Evolutionary conservation across 2,888 invertebrate genomes (phyloP), one percentile per base, ranked within the genome.

Genomic region (Lasioglossum villosulum): DNA sequence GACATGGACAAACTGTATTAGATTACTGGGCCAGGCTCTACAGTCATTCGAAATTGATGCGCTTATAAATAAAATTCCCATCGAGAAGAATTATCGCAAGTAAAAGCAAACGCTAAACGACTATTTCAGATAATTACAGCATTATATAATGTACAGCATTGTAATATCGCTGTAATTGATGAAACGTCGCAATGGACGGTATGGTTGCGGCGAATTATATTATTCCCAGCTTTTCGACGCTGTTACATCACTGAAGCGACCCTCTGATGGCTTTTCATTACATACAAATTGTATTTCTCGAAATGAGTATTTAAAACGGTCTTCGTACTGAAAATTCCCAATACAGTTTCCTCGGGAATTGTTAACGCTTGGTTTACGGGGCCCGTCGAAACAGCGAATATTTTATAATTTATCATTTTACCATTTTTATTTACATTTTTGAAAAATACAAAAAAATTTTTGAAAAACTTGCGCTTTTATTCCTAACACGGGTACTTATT

Each of bases 81-180:
- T 8, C 23, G 23, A 23, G 39, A 23, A 52, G 70, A 59, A 83
- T 85, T 74, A 77, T 71, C n/a, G 42, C 30, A 16, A 23, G n/a
- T 4, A 79, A 27, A 30, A 23, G n/a, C 56, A 16, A 2, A 37
- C 59, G n/a, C 34, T 6, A 16, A 34, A 45, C 59, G 27, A 70
- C 79, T 42, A 56, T 80, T 66, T 68, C 16, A 34, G 19, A 59
- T 77, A 85, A 83, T 70, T 70, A 83, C 76, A 48, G 48, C 77
- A 70, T 75, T 79, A 80, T 76, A 59, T 59, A 66, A 76, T 85
- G 76, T 71, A 48, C 14, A n/a, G 23, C 74, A 77, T 77, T 77
- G 74, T 83, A 83, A 80, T 77, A 68, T 42, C 45, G 79, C 56
- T 74, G 68, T 56, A 83, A 83, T 79, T 66, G 68, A 78, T 73